Base-by-base conservation (phyloP, 2,888 invertebrate species). In the Halictus quadricinctus region DNA sequence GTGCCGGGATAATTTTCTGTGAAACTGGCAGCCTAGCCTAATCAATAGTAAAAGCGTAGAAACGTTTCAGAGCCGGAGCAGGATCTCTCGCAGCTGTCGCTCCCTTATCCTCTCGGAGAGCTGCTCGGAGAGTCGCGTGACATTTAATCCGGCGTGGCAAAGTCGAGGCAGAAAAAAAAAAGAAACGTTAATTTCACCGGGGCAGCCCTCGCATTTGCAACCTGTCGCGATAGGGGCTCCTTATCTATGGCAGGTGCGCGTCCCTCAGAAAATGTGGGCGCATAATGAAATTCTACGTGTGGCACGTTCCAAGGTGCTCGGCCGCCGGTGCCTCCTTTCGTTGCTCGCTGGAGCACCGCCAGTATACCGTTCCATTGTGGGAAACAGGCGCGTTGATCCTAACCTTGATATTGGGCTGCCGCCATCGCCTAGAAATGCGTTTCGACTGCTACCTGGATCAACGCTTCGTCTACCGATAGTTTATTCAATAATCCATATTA, bases 241-340 rank as follows among this genome's bases (percentile, higher is more conserved):
- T 90, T 90, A 90, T 90, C 89, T 87, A 86, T 83, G 90, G 86
- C 92, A 92, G 92, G 92, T 92, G 92, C 83, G 85, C 87, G 74
- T 73, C 85, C 89, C 85, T 83, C 87, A 84, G 87, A 86, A 91
- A 90, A 92, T 89, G 89, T 90, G 88, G 89, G 89, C 85, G 84
- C 81, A 81, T 80, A 83, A 84, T 84, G 81, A 78, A 81, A 76
- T 77, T 77, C 66, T 46, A 69, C 79, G 72, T 72, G 46, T 72
- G 46, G 72, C 73, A 77, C 77, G 80, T 72, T 81, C 72, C 78
- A 69, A 69, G 70, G 75, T 83, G 73, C 46, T 66, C 78, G 69
- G 41, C 60, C 13, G 43, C 64, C 15, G 18, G 18, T 72, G 46
- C 72, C 69, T 72, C n/a, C 54, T 75, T 76, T 74, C 70, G 25